Conservation (phyloP, 2,797 vertebrate genomes). For the Schizopygopsis malacanthus region DNA sequence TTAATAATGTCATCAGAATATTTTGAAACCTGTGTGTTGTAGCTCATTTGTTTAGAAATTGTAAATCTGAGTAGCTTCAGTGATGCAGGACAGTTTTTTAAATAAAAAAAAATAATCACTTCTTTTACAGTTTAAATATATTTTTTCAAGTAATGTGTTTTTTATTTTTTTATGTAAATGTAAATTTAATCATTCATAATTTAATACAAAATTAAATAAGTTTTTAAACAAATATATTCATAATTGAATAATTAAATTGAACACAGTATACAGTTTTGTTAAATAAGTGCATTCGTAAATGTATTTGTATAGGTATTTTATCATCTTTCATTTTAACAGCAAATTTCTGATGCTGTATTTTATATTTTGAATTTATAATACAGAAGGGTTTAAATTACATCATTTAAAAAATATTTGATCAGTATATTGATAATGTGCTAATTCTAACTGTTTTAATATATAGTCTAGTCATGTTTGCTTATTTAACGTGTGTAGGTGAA, state of each 20-base stretch:
- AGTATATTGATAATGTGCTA: neutral
- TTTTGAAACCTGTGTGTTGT: neutral
- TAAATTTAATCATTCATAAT: neutral
- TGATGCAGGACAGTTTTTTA: neutral
- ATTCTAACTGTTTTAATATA: neutral
- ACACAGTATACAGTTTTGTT: neutral
- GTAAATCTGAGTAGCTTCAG: neutral
- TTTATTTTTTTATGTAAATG: neutral
- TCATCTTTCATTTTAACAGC: neutral
- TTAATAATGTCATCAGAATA: neutral
- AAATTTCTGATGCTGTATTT: neutral
- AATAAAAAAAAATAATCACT: neutral
- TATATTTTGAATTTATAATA: neutral
- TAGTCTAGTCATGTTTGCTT: neutral
- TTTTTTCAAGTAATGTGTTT: neutral
- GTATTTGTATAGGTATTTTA: neutral
- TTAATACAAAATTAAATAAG: accelerated
- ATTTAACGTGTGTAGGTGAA: neutral
- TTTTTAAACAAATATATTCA: neutral
- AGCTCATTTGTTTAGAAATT: neutral
- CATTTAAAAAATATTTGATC: neutral
- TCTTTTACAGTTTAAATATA: neutral
- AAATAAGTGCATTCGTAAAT: neutral
- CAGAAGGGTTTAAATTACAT: neutral
- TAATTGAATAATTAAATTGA: neutral